phyloP scores from a whole-genome alignment of 2,113 vertebrate genomes.

The Mobula birostris region DNA sequence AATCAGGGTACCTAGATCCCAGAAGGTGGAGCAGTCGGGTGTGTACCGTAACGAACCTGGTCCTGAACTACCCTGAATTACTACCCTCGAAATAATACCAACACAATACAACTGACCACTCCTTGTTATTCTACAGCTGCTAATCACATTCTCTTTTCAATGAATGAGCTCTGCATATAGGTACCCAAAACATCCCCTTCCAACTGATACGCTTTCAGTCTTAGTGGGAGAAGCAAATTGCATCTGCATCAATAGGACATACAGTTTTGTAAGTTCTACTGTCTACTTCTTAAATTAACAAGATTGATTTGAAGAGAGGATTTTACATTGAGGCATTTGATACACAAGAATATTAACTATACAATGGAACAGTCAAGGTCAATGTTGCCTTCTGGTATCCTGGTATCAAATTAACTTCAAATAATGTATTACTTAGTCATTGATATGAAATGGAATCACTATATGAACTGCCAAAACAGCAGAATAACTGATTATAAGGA shows the following conservation, averaged over 20 bases:
- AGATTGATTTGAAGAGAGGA: background rate
- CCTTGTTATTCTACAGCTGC: background rate
- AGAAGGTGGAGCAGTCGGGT: no score
- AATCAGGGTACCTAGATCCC: no score
- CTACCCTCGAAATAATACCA: background rate
- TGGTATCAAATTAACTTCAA: background rate
- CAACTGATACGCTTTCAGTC: background rate
- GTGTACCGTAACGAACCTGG: background rate
- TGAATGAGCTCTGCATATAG: background rate
- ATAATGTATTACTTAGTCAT: background rate
- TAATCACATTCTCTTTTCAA: background rate
- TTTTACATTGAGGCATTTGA: background rate
- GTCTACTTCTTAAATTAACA: background rate
- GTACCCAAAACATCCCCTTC: background rate
- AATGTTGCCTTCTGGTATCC: background rate
- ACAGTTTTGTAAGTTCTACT: background rate
- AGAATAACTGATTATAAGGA: background rate
- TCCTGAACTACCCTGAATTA: background rate
- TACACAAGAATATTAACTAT: no score
- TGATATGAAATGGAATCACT: background rate
- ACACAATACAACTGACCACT: background rate
- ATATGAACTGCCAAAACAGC: background rate
- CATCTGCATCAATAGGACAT: background rate
- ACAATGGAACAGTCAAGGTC: no score
- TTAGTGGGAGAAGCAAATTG: background rate